These are phyloP conservation scores for Stigmatopora nigra DNA, from an alignment of 2,113 vertebrate genomes.

Conservation along the genomic window DNA sequence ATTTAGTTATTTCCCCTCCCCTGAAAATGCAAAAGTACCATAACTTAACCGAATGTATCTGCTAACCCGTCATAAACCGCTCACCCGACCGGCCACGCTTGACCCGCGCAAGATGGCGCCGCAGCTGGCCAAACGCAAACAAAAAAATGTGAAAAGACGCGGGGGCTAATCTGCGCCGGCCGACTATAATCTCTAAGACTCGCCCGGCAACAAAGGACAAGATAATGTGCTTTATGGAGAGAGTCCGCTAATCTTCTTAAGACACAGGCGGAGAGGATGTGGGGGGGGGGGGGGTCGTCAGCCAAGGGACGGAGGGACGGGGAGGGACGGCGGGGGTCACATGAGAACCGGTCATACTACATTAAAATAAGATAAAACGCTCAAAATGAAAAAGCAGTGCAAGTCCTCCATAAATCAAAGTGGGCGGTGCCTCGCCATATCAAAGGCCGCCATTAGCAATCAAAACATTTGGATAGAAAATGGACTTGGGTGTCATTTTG, in stretches of 20 bases:
- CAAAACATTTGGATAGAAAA: too few species aligned
- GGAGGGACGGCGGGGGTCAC: conserved; percentile 11
- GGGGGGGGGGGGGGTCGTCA: background rate
- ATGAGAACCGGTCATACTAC: conserved; percentile 39
- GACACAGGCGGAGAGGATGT: conserved; percentile 48
- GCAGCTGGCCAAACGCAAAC: conserved; percentile 16
- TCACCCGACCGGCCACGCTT: background rate
- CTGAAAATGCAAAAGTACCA: too few species aligned
- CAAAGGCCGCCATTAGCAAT: too few species aligned
- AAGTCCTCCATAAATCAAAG: conserved; percentile 3
- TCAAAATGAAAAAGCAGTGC: conserved; percentile 49
- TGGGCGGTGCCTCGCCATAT: too few species aligned
- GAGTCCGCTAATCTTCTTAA: conserved; percentile 64
- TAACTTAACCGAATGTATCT: too few species aligned
- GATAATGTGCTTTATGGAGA: conserved; percentile 64
- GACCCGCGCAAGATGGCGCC: conserved; percentile 21
- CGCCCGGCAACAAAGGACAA: conserved; percentile 56
- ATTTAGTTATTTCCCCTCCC: too few species aligned
- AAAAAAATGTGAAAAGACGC: background rate
- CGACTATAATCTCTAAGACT: conserved; percentile 51
- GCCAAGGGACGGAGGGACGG: background rate
- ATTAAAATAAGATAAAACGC: conserved; percentile 53
- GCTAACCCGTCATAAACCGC: background rate
- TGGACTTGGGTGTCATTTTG: too few species aligned
- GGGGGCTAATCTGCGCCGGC: conserved; percentile 29